These are phyloP conservation scores for Drosophila meridionalis DNA, from an alignment of 2,888 invertebrate species.

Conservation along the genomic window DNA sequence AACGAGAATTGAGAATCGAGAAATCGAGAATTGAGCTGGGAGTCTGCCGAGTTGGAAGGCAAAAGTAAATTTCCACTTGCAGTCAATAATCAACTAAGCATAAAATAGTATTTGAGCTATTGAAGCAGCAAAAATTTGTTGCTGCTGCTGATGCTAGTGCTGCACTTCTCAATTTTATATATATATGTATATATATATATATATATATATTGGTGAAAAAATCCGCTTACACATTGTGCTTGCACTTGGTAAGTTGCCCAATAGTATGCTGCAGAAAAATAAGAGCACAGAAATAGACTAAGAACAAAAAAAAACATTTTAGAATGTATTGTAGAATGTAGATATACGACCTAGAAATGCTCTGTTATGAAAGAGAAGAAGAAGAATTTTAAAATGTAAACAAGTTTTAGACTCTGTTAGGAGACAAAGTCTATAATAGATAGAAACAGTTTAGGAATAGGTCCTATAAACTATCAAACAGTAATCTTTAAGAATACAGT, in stretches of 20 bases:
- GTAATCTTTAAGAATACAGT: neutral
- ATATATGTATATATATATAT: slow-evolving; percentile 11
- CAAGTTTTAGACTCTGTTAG: too few relatives aligned
- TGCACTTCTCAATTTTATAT: slow-evolving; percentile 23
- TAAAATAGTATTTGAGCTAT: slow-evolving; percentile 79
- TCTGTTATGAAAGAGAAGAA: neutral
- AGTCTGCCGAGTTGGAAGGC: slow-evolving; percentile 31
- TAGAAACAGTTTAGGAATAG: too few relatives aligned
- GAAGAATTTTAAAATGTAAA: too few relatives aligned
- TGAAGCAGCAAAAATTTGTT: slow-evolving; percentile 75
- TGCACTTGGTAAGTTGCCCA: slow-evolving; percentile 53
- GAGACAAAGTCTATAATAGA: too few relatives aligned
- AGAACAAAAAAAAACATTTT: slow-evolving; percentile 22
- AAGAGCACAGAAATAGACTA: slow-evolving; percentile 18
- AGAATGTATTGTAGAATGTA: neutral
- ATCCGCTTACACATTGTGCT: slow-evolving; percentile 65
- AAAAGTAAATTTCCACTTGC: slow-evolving; percentile 71
- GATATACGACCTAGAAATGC: neutral
- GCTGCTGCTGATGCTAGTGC: slow-evolving; percentile 37
- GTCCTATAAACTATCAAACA: neutral
- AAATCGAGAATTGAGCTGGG: slow-evolving; percentile 29
- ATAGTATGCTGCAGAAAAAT: slow-evolving; percentile 23
- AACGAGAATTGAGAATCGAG: slow-evolving; percentile 26
- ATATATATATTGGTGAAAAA: slow-evolving; percentile 32
- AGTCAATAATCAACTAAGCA: slow-evolving; percentile 80